phyloP scores from a whole-genome alignment of 64 coral and sea anemone genomes.

The Montipora efflorescens region DNA sequence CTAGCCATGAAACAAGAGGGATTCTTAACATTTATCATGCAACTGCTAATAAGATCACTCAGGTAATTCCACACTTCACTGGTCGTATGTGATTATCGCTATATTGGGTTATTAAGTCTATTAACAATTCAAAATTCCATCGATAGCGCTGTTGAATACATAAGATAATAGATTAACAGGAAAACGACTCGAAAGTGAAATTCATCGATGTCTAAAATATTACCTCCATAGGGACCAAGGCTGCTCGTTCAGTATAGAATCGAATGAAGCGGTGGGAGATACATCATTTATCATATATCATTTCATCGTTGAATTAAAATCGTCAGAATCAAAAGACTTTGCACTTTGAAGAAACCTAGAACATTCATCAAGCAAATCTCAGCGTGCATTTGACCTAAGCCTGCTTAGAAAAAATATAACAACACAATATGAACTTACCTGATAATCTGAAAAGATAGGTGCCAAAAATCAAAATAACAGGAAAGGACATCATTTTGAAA shows the following conservation, averaged over 20 bases:
- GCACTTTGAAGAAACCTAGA: background rate
- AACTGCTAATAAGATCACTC: too few species aligned
- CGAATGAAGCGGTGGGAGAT: background rate
- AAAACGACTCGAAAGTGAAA: too few species aligned
- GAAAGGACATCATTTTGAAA: background rate
- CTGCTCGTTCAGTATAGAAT: background rate
- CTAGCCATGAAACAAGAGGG: too few species aligned
- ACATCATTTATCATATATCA: background rate
- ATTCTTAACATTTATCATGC: background rate
- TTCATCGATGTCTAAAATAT: too few species aligned
- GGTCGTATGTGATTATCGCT: background rate
- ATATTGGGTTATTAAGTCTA: background rate
- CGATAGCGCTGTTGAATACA: background rate
- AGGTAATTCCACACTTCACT: too few species aligned
- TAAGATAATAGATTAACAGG: too few species aligned
- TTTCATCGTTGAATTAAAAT: background rate
- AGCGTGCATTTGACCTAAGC: background rate
- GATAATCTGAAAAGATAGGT: background rate
- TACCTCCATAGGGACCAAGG: background rate
- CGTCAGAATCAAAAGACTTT: background rate
- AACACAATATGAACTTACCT: background rate
- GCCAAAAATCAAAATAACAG: background rate
- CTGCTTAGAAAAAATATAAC: background rate
- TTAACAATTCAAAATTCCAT: slow-evolving; percentile 1
- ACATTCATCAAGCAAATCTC: background rate